These are phyloP conservation scores for Trididemnum clinides DNA, from an alignment of 23 tunicate genomes.

Conservation along the genomic window DNA sequence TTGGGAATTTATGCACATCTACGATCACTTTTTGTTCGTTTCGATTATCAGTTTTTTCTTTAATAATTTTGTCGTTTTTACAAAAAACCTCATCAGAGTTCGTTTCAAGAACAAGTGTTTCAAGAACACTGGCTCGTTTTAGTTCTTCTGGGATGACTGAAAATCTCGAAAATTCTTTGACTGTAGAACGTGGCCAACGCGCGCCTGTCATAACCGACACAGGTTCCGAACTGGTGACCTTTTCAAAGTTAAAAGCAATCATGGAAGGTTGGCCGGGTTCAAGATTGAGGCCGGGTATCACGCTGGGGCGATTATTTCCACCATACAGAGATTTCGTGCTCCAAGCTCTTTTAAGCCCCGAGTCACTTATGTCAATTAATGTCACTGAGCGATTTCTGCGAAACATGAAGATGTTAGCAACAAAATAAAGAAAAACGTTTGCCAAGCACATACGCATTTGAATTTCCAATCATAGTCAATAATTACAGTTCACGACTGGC, in stretches of 20 bases:
- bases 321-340: background rate
- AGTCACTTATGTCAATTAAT: no score
- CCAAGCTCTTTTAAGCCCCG: no score
- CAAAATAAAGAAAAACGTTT: no score
- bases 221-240: background rate
- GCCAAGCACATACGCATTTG: no score
- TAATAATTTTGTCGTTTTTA: background rate
- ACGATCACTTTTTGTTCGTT: background rate
- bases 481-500: no score
- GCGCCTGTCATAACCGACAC: background rate
- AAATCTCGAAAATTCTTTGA: slow-evolving; percentile 75
- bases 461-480: no score
- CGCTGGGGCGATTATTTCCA: background rate
- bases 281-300: background rate
- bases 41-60: background rate
- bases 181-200: slow-evolving; percentile 65
- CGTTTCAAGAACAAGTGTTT: slow-evolving; percentile 6
- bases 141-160: slow-evolving; percentile 86
- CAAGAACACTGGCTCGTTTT: slow-evolving; percentile 46
- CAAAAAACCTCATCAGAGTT: background rate
- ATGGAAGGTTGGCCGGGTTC: slow-evolving; percentile 19
- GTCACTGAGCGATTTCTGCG: no score
- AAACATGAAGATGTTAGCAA: no score
- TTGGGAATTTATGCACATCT: background rate
- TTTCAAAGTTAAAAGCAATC: slow-evolving; percentile 4